Percentiles rank a stretch among this genome's conserved stretches.
These are phyloP conservation scores for Brachyhypopomus occidentalis DNA, from an alignment of 2,113 vertebrate species.

Conservation along the genomic window DNA sequence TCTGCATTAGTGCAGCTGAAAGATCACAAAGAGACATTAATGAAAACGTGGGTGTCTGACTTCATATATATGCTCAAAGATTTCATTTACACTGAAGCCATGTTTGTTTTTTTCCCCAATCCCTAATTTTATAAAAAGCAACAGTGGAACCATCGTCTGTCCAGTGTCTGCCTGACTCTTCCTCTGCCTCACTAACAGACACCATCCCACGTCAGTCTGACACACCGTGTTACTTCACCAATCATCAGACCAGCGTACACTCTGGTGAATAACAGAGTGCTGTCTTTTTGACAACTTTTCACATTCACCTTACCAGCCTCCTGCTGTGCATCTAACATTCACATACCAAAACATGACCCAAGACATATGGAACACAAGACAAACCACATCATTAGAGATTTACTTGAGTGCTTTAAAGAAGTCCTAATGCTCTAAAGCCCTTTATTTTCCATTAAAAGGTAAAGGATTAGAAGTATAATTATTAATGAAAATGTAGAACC, in stretches of 20 bases:
- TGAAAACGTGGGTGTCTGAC: constrained; percentile 28
- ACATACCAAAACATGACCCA: background rate
- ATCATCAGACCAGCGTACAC: constrained; percentile 53
- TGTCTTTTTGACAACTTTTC: constrained; percentile 12
- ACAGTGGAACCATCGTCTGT: constrained; percentile 32
- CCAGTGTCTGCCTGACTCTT: constrained; percentile 59
- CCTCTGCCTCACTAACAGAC: constrained; percentile 60
- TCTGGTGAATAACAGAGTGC: constrained; percentile 3
- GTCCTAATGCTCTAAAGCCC: too few relatives aligned
- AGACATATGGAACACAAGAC: too few relatives aligned
- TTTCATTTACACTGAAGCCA: constrained; percentile 47
- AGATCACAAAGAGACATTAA: constrained; percentile 14
- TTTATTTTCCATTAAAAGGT: too few relatives aligned
- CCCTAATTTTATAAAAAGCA: constrained; percentile 40
- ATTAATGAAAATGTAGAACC: too few relatives aligned
- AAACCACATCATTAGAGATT: too few relatives aligned
- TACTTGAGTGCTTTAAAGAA: too few relatives aligned
- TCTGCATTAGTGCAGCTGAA: constrained; percentile 34
- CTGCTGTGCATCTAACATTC: background rate
- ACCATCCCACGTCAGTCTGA: constrained; percentile 58
- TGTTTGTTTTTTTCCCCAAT: constrained; percentile 29
- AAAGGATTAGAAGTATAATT: too few relatives aligned
- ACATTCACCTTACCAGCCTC: constrained; percentile 5
- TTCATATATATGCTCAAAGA: constrained; percentile 44
- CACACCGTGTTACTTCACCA: constrained; percentile 71